Base-by-base conservation (phyloP, 2,113 vertebrate genomes). In the Octodon degus region DNA sequence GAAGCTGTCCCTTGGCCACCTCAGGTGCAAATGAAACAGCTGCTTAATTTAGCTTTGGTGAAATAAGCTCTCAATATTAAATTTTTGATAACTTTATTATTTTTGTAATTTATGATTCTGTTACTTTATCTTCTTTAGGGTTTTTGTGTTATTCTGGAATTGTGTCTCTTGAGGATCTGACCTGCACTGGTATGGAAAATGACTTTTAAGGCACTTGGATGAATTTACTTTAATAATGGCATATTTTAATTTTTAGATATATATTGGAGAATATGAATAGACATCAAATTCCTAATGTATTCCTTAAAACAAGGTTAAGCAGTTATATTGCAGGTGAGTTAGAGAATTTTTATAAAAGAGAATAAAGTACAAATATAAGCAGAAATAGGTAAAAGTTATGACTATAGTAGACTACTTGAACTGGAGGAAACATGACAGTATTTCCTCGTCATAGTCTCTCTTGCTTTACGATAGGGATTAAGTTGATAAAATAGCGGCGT, bases 41-140 rank as follows among this genome's bases (percentile, higher is more conserved):
- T 98, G 97, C 97, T 98, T 97, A 98, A 98, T 98, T 98, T 97
- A 93, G 68, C 65, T 89, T 96, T 97, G 93, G 94, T 94, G 74
- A 94, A 97, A 91, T 89, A 97, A 97, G 97, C 90, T 98, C 87
- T 97, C 96, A 96, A 96, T 96, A 62, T 93, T 68, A 91, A 93
- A 96, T 95, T 92, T 86, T 72, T 90, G 82, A 97, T 98, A 95
- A 97, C 97, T 98, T 97, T 95, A 96, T 97, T 85, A 63, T 91
- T 88, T 8, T 47, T 27, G 55, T 93, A 94, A 86, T 93, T 87
- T 96, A 86, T 88, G 62, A 81, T 65, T 90, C 90, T 77, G 62
- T 76, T 58, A 92, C 92, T 92, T 94, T 63, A 74, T 96, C 27
- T 81, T 95, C 65, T 47, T 94, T 70, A 55, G 77, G n/a, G 95